Base-by-base conservation (phyloP, 23 tunicate genomes). In the Oikopleura albicans region DNA sequence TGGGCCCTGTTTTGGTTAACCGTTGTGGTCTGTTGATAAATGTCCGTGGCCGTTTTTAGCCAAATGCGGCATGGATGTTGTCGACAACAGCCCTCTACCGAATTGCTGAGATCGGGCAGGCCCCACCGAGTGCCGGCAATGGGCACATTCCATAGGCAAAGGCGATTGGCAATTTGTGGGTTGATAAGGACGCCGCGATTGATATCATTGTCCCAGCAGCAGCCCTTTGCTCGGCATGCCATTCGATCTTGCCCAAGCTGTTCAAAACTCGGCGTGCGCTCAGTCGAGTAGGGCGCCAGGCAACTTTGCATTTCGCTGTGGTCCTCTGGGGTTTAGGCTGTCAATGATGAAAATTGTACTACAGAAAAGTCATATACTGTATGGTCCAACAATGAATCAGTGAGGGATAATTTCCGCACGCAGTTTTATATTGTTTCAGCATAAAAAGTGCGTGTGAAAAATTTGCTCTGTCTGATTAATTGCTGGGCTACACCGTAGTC, bases 231-330 rank as follows among this genome's bases (percentile, higher is more conserved):
- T 71, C 34, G 34, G 79, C 79, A 71, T 4, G 79, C 79, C 79
- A 71, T 71, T 29, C 35, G 27, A 71, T 71, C 79, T 71, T 71
- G 79, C 36, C 79, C 79, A 71, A 71, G 79, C 37, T 71, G 34
- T 71, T 71, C 79, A 71, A 91, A 88, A 59, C 8, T 91, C 59
- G 87, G 97, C 1, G 38, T 89, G 4, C 66, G 76, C 75, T 49
- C 90, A 35, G 90, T 84, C 38, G 40, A 87, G 0, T 59, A 83
- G 0, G 89, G 91, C 28, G 85, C 66, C 36, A 83, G 37, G 35
- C 79, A 71, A 12, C 34, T 12, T 31, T 71, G 79, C 79, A 71
- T 71, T 22, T 27, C 37, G 37, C 79, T 71, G 79, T 49, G 59
- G 59, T 49, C 59, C 59, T 8, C 22, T 49, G 8, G 16, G 59